phyloP scores from a whole-genome alignment of 2,797 vertebrate genomes.

The Pempheris klunzingeri region DNA sequence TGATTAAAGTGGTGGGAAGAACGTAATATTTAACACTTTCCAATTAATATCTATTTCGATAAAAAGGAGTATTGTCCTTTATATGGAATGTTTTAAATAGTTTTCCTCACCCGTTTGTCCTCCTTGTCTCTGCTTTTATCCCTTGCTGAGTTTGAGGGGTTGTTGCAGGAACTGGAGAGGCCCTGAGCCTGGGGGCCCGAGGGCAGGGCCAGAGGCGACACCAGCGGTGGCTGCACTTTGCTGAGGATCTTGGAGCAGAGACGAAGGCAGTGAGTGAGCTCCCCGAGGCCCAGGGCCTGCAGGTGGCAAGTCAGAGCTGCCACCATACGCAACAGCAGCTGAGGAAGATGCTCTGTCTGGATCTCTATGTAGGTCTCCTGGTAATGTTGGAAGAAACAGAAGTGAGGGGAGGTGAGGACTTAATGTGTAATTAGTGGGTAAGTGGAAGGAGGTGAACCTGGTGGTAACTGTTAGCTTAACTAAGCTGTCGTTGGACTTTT shows the following conservation, averaged over 20 bases:
- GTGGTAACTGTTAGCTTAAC: background rate
- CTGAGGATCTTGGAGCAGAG: conserved; percentile 99
- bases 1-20: background rate
- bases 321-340: conserved; percentile 95
- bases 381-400: conserved; percentile 8
- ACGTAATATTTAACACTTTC: background rate
- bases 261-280: conserved; percentile 94
- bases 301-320: conserved; percentile 94
- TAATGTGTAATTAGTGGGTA: background rate
- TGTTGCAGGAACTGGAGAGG: conserved; percentile 73
- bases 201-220: conserved; percentile 89
- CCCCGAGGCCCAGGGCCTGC: conserved; percentile 89
- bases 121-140: conserved; percentile 83
- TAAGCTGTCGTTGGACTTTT: background rate
- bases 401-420: conserved; percentile 24
- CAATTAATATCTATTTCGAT: background rate
- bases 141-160: conserved; percentile 77
- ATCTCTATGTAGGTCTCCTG: conserved; percentile 99
- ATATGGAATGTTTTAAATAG: background rate
- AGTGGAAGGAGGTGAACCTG: background rate
- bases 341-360: conserved; percentile 98
- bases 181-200: conserved; percentile 76
- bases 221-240: conserved; percentile 96
- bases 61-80: background rate
- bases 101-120: conserved; percentile 87